Percentiles rank a stretch among this genome's conserved stretches.
Conservation (phyloP, 2,113 vertebrate species). For the Sardina pilchardus region DNA sequence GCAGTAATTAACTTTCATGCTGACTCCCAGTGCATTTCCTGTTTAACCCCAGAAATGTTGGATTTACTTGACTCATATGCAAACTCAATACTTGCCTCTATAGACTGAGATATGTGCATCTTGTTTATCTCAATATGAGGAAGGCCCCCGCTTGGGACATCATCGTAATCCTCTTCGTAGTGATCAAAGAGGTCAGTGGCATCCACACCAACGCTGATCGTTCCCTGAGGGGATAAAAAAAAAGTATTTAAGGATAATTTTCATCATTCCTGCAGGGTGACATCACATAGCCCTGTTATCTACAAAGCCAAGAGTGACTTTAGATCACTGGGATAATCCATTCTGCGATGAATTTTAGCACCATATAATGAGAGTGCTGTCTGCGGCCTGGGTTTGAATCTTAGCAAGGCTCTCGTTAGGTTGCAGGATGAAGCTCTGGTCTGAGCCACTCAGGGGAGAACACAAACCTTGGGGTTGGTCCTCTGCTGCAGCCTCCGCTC, state of each 20-base stretch:
- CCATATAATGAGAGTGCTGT: background rate
- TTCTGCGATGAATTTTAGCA: background rate
- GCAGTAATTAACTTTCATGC: background rate
- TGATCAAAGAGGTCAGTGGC: constrained; percentile 96
- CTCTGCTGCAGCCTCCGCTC: constrained; percentile 92
- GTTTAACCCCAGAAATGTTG: background rate
- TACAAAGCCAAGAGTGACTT: background rate
- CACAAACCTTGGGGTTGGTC: constrained; percentile 94
- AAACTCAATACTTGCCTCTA: constrained; percentile 78
- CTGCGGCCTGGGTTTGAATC: background rate
- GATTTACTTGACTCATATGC: too few species aligned
- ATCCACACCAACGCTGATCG: constrained; percentile 93
- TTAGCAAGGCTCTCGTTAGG: background rate
- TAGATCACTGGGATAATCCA: background rate
- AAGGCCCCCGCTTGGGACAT: constrained; percentile 76
- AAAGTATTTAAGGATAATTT: background rate
- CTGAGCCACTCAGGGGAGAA: background rate
- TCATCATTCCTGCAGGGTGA: background rate
- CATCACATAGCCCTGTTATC: background rate
- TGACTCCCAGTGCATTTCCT: background rate
- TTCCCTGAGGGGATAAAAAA: constrained; percentile 79
- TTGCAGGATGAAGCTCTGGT: background rate
- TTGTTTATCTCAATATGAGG: constrained; percentile 96
- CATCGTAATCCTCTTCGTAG: constrained; percentile 94
- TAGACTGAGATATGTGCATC: constrained; percentile 99